Evolutionary conservation across 30 jellyfish, hydroid and myxozoan species (phyloP).

Genomic region (Catostylus mosaicus): DNA sequence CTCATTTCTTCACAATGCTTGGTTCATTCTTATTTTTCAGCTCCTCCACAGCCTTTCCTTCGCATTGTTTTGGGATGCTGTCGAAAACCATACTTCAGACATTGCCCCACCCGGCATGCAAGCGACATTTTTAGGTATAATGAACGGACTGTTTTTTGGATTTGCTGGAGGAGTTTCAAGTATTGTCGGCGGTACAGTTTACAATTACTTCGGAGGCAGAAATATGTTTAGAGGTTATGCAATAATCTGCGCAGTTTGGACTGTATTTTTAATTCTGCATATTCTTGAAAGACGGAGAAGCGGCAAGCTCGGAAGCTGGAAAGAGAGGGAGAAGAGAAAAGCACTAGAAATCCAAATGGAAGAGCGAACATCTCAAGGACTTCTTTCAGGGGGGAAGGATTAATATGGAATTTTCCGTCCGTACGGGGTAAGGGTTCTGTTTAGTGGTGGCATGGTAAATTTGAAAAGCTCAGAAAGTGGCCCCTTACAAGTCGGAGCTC

Average conservation of each 20-base stretch:
- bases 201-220: slow-evolving; percentile 70
- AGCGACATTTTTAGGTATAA: slow-evolving; percentile 64
- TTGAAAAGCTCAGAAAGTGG: no score
- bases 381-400: slow-evolving; percentile 8
- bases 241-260: slow-evolving; percentile 56
- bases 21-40: slow-evolving; percentile 64
- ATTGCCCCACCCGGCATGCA: slow-evolving; percentile 49
- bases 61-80: slow-evolving; percentile 66
- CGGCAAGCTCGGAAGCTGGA: slow-evolving; percentile 35
- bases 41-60: slow-evolving; percentile 68
- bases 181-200: slow-evolving; percentile 62
- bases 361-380: slow-evolving; percentile 39
- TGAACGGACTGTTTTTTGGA: slow-evolving; percentile 68
- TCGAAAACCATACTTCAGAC: slow-evolving; percentile 45
- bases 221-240: slow-evolving; percentile 54
- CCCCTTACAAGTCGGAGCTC: no score
- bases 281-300: slow-evolving; percentile 16
- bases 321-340: slow-evolving; percentile 14
- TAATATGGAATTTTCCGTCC: no score
- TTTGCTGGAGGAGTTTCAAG: slow-evolving; percentile 62
- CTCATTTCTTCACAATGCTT: slow-evolving; percentile 65
- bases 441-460: no score
- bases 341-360: neutral
- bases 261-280: slow-evolving; percentile 39
- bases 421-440: no score